Base-by-base conservation (phyloP, 2,888 invertebrate genomes). In the Drosophila flavopinicola region DNA sequence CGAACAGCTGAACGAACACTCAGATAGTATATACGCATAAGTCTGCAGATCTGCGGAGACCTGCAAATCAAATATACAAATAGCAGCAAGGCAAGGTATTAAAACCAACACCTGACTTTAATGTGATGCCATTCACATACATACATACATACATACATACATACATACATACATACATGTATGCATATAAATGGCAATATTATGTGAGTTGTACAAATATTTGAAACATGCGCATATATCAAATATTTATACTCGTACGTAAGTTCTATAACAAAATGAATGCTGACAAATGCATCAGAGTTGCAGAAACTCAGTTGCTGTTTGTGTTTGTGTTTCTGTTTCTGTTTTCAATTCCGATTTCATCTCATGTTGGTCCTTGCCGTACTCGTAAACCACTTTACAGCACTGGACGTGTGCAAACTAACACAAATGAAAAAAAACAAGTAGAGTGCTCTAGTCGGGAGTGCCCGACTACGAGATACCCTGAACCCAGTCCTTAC, bases 371-470 rank as follows among this genome's bases (percentile, higher is more conserved):
- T 44, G 23, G 20, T 13, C 13, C 13, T 39, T 39, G 42, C 32
- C 17, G 25, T 9, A 23, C 37, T 45, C 32, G 32, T 30, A 33
- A 15, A 27, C 30, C 39, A 3, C 30, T 54, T 33, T 33, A 33
- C 39, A 54, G 25, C 54, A 32, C 13, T 53, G 53, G 25, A 13
- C 13, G 27, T n/a, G 27, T 9, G n/a, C n/a, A n/a, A 15, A n/a
- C 37, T 9, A 25, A 39, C 7, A 23, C 11, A 42, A 13, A 23
- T n/a, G n/a, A n/a, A n/a, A n/a, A n/a, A n/a, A n/a, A n/a, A n/a
- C n/a, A n/a, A n/a, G n/a, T n/a, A n/a, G n/a, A n/a, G n/a, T n/a
- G n/a, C n/a, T n/a, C n/a, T n/a, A n/a, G n/a, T n/a, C n/a, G n/a
- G n/a, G n/a, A n/a, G n/a, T n/a, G n/a, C n/a, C n/a, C n/a, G n/a